Base-by-base conservation (phyloP, 2,888 invertebrate species). In the Tinea trinotella region DNA sequence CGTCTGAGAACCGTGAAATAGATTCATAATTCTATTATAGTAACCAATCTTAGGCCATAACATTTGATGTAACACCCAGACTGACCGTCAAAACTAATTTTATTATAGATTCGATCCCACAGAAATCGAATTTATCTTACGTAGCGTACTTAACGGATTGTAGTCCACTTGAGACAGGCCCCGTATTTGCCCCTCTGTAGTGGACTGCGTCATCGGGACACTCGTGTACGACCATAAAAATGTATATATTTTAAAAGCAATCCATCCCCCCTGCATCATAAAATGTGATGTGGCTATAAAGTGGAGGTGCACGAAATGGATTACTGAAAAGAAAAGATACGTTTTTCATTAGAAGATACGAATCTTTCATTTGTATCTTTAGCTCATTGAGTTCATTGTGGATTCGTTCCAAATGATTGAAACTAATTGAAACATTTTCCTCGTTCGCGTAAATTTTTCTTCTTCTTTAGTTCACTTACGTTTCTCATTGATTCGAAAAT, bases 201-300 rank as follows among this genome's bases (percentile, higher is more conserved):
- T 46, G 18, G 19, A n/a, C 63, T 67, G 64, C 64, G 69, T 68
- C 68, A 70, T 68, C 20, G 63, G 64, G 60, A 65, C 68, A 65
- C 61, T 68, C 62, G 58, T 46, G 46, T 10, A 46, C 61, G 64
- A 67, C 64, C 72, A 73, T 80, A 78, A 79, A 78, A 77, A 73
- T 71, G 68, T 69, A 68, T 70, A 73, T 76, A 77, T 73, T 66
- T 71, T 67, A 64, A 70, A 65, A 68, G 71, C 66, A 68, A 71
- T 72, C 68, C 64, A 70, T 71, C 61, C 76, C 71, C n/a, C 76
- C 71, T 79, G 76, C 70, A 79, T 75, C 80, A 66, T 81, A 81
- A 80, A 81, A 73, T 67, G 62, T 65, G 64, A 61, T 66, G 58
- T 62, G 68, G 71, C 15, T n/a, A 46, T 40, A 40, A 40, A 40